Conservation (phyloP, 2,797 vertebrate species). For the Cheirogaleus major region DNA sequence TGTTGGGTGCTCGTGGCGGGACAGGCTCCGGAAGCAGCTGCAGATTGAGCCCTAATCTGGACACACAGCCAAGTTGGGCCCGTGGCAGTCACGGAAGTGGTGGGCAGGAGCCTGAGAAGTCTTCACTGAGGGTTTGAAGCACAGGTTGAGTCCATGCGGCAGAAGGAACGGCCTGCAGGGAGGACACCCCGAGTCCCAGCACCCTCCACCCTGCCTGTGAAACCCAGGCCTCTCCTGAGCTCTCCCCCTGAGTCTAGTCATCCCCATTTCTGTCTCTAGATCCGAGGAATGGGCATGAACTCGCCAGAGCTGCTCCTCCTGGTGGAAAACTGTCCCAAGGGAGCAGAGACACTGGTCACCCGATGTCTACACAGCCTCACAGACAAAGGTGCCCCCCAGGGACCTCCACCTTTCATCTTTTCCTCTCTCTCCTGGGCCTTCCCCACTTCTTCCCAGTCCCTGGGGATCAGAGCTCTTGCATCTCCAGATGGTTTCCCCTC, state of each 20-base stretch:
- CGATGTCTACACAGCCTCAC: slow-evolving; percentile 97
- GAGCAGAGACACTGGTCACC: slow-evolving; percentile 95
- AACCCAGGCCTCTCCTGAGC: background rate
- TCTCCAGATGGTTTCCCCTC: no score
- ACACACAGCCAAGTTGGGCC: accelerated
- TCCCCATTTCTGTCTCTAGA: slow-evolving; percentile 82
- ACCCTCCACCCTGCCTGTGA: no score
- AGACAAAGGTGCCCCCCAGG: slow-evolving; percentile 90
- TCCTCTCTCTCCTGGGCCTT: background rate
- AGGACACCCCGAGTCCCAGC: background rate
- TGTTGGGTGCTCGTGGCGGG: accelerated
- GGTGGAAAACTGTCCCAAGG: slow-evolving; percentile 97
- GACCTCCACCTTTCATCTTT: background rate
- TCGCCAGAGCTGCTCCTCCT: slow-evolving; percentile 95
- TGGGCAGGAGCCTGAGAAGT: background rate
- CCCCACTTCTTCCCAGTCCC: background rate
- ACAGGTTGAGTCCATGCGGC: background rate
- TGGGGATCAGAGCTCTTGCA: background rate
- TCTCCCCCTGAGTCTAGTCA: accelerated
- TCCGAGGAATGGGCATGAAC: slow-evolving; percentile 98
- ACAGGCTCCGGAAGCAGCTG: no score
- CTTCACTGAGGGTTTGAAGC: background rate
- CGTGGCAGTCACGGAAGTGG: accelerated
- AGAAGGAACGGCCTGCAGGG: background rate
- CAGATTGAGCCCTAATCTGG: background rate